Evolutionary conservation across 2,888 invertebrate species (phyloP).

Genomic region (Beris morrisii): DNA sequence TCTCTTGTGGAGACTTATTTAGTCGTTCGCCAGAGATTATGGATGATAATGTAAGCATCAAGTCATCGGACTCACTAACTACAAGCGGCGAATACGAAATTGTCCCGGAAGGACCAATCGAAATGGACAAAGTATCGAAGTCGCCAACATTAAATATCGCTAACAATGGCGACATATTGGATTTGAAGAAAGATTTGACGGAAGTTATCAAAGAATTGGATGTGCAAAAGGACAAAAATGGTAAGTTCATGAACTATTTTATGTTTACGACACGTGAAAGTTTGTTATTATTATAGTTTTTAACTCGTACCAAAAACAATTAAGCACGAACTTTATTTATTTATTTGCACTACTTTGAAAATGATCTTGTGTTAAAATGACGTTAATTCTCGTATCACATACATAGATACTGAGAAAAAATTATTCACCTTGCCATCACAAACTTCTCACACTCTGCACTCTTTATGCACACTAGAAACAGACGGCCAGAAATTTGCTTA

Average conservation of each 20-base stretch:
- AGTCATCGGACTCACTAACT: conserved; percentile 68
- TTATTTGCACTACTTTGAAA: too few relatives aligned
- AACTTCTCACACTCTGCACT: too few relatives aligned
- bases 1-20: conserved; percentile 7
- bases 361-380: too few relatives aligned
- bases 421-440: too few relatives aligned
- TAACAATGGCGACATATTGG: conserved; percentile 66
- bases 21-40: conserved; percentile 46
- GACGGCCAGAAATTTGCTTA: too few relatives aligned
- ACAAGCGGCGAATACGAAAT: conserved; percentile 73
- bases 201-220: conserved; percentile 59
- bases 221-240: conserved; percentile 26
- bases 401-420: too few relatives aligned
- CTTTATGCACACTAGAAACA: too few relatives aligned
- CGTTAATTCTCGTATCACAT: too few relatives aligned
- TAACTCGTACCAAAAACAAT: too few relatives aligned
- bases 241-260: conserved; percentile 11
- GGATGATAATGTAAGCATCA: conserved; percentile 68
- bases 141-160: conserved; percentile 64
- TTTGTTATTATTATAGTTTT: too few relatives aligned
- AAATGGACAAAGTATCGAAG: conserved; percentile 43
- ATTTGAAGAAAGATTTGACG: conserved; percentile 63
- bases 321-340: too few relatives aligned
- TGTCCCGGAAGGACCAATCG: conserved; percentile 59
- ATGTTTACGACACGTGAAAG: neutral